Evolutionary conservation across 2,888 invertebrate species (phyloP).

Genomic region (Mythimna ferrago): DNA sequence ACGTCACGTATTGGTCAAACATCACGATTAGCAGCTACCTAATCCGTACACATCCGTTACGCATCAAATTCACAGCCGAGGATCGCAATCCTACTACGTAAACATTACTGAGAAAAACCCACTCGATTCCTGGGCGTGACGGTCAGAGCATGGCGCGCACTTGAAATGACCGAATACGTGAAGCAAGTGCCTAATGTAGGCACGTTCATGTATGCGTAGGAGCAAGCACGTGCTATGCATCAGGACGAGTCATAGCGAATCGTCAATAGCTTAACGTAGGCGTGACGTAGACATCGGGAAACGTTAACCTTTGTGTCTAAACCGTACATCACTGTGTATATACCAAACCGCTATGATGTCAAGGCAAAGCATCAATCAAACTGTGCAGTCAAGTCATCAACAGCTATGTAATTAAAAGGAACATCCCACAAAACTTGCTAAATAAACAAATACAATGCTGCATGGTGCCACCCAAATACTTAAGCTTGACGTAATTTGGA

Average conservation of each 20-base stretch:
- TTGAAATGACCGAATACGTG: conserved; percentile 64
- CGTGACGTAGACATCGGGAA: conserved; percentile 79
- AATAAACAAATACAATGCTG: conserved; percentile 46
- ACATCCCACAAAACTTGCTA: conserved; percentile 42
- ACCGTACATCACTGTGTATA: conserved; percentile 64
- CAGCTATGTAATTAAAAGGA: conserved; percentile 42
- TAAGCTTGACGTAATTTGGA: conserved; percentile 49
- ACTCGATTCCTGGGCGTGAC: conserved; percentile 70
- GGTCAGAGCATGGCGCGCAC: conserved; percentile 40
- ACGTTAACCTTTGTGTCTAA: conserved; percentile 75
- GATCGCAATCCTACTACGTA: conserved; percentile 65
- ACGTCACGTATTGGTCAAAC: conserved; percentile 56
- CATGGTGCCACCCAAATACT: conserved; percentile 49
- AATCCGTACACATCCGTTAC: conserved; percentile 66
- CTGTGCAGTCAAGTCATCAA: conserved; percentile 33
- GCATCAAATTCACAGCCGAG: conserved; percentile 60
- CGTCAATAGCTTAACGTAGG: conserved; percentile 74
- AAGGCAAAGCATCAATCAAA: conserved; percentile 58
- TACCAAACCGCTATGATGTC: conserved; percentile 49
- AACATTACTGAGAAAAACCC: conserved; percentile 78
- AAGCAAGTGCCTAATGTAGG: conserved; percentile 61
- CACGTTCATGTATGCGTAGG: conserved; percentile 74
- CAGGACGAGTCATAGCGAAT: conserved; percentile 74
- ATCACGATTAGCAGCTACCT: conserved; percentile 69
- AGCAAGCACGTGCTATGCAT: conserved; percentile 80